Evolutionary conservation across 2,797 vertebrate species (phyloP), one percentile per base, ranked within the genome.

Genomic region (Enteromius argenteus): DNA sequence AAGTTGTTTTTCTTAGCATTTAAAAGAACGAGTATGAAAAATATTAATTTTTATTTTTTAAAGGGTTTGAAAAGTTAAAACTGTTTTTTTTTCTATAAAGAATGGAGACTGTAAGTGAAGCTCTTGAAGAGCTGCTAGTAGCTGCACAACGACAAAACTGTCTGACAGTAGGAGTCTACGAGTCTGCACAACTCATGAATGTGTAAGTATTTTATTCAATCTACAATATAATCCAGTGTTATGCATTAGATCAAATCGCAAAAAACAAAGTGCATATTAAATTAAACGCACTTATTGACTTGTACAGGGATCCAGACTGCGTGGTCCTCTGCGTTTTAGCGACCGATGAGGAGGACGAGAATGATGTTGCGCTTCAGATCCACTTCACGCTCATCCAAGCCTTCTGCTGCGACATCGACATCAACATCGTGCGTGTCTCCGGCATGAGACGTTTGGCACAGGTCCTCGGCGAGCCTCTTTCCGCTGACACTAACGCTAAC

Each of bases 311-410:
- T 89, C 97, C 97, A 0, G 98, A 99, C 93, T 95, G 95, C 1
- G 97, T 98, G 84, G 97, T 97, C 1, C 91, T 99, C 60, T 99
- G 97, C 32, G 92, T 98, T 0, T 89, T 98, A 88, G 97, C 96
- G 10, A 92, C 95, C 0, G 98, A 98, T 0, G 93, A 96, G 37
- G 96, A 96, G 14, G 93, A 96, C 3, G 95, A 96, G 5, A 94
- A 91, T 0, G 96, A 98, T 21, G 95, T 98, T 23, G 97, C 96
- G 0, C 89, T 99, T 81, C 97, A 98, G 90, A 98, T 99, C 91
- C 97, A 99, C 90, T 98, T 99, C 91, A 99, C 98, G 0, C 95
- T 99, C 30, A 96, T 99, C 87, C 97, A 97, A 89, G 96, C 97
- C 0, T 99, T 98, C 80, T 99, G 97, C 89, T 97, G 97, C 0